Evolutionary conservation across 2,113 vertebrate species (phyloP).

Genomic region (Dromiciops gliroides): DNA sequence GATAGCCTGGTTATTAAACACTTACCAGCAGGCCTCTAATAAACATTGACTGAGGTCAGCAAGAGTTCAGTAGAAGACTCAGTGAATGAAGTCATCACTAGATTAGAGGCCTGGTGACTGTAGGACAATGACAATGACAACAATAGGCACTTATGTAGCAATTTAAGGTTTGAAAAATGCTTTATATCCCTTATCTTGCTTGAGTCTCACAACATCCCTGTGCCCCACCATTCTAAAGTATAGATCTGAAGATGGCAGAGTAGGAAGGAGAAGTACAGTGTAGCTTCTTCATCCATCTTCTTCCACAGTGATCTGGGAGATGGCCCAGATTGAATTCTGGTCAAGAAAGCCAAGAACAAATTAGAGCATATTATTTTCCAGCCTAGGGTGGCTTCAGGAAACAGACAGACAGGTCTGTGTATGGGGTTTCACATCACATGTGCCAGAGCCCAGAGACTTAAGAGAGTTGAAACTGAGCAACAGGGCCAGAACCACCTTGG

Average conservation of each 20-base stretch:
- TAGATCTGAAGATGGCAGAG: neutral
- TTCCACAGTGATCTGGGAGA: neutral
- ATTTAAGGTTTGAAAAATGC: neutral
- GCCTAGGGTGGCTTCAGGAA: neutral
- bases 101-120: too few relatives aligned
- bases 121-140: too few relatives aligned
- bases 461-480: too few relatives aligned
- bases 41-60: too few relatives aligned
- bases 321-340: neutral
- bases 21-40: too few relatives aligned
- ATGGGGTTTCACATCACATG: neutral
- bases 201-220: neutral
- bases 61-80: too few relatives aligned
- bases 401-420: neutral
- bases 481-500: neutral
- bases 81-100: too few relatives aligned
- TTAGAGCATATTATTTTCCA: neutral
- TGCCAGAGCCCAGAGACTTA: too few relatives aligned
- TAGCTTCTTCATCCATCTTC: neutral
- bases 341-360: neutral
- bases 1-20: too few relatives aligned
- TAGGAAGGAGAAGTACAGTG: neutral
- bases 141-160: neutral
- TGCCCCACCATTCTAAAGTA: neutral
- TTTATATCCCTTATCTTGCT: neutral